Conservation (phyloP, 2,888 invertebrate species). For the Bruchidius siliquastri region DNA sequence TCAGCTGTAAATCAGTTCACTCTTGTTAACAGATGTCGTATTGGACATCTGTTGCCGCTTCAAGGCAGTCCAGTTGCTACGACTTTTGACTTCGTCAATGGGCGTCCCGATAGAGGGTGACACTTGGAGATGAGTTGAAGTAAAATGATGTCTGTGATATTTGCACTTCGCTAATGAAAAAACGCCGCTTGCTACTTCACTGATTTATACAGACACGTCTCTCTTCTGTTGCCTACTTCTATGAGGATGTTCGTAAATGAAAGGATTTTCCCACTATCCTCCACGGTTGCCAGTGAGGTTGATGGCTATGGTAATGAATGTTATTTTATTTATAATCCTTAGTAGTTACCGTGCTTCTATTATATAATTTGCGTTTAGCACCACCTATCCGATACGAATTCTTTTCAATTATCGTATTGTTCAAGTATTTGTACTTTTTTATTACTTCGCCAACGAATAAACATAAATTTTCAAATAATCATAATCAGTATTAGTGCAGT, state of each 20-base stretch:
- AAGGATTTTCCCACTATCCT: conserved; percentile 7
- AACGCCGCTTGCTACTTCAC: background rate
- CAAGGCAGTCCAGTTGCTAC: too few relatives aligned
- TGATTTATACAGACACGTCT: background rate
- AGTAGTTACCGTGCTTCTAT: background rate
- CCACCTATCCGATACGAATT: background rate
- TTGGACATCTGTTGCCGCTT: too few relatives aligned
- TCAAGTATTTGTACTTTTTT: background rate
- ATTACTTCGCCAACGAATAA: background rate
- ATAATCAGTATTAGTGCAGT: background rate
- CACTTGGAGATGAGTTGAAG: too few relatives aligned
- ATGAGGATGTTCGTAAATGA: background rate
- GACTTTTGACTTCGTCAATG: too few relatives aligned
- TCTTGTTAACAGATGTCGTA: too few relatives aligned
- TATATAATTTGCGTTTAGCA: background rate
- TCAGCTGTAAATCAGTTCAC: too few relatives aligned
- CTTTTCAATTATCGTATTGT: background rate
- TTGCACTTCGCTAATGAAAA: too few relatives aligned
- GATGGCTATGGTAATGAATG: background rate
- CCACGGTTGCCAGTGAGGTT: conserved; percentile 4
- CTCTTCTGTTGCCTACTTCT: conserved; percentile 3
- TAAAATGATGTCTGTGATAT: too few relatives aligned
- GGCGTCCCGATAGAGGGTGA: too few relatives aligned
- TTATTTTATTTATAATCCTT: background rate
- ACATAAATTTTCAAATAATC: background rate